phyloP scores from a whole-genome alignment of 2,113 vertebrate genomes.

The Xenopus borealis region DNA sequence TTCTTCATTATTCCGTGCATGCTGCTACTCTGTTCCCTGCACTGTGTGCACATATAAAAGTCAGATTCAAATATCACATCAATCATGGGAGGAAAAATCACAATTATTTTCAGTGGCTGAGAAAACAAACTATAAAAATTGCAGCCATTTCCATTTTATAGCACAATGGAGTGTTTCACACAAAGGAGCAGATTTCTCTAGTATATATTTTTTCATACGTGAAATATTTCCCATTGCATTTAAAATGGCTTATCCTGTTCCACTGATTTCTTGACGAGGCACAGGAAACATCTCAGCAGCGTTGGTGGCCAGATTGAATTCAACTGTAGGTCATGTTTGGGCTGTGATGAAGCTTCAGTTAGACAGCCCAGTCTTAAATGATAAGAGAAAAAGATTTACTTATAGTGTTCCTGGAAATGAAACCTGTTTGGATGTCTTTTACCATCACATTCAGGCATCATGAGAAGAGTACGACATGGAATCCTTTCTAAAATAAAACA shows the following conservation, averaged over 20 bases:
- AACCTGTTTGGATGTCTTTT: not conserved
- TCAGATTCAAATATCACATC: constrained; percentile 22
- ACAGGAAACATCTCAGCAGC: constrained; percentile 1
- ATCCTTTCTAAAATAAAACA: constrained; percentile 25
- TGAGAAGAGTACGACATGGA: constrained; percentile 12
- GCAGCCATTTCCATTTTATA: constrained; percentile 5
- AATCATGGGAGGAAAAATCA: constrained; percentile 19
- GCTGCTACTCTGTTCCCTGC: not conserved
- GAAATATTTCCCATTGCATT: too few relatives aligned
- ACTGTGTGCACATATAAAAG: constrained; percentile 29
- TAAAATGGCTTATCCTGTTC: not conserved
- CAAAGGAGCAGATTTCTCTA: not conserved
- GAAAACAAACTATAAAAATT: constrained; percentile 8
- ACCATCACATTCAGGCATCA: constrained; percentile 23
- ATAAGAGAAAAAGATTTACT: constrained; percentile 32
- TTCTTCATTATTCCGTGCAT: constrained; percentile 30
- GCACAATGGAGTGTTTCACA: constrained; percentile 5
- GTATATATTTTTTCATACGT: too few relatives aligned
- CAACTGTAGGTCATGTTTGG: constrained; percentile 8
- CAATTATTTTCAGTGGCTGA: constrained; percentile 25
- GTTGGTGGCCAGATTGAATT: constrained; percentile 6
- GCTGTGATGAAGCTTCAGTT: constrained; percentile 21
- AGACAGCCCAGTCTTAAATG: constrained; percentile 17
- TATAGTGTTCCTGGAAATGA: constrained; percentile 35
- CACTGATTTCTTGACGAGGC: not conserved